Evolutionary conservation across 2,797 vertebrate genomes (phyloP), one percentile per base, ranked within the genome.

Genomic region (Xiphophorus birchmanni): DNA sequence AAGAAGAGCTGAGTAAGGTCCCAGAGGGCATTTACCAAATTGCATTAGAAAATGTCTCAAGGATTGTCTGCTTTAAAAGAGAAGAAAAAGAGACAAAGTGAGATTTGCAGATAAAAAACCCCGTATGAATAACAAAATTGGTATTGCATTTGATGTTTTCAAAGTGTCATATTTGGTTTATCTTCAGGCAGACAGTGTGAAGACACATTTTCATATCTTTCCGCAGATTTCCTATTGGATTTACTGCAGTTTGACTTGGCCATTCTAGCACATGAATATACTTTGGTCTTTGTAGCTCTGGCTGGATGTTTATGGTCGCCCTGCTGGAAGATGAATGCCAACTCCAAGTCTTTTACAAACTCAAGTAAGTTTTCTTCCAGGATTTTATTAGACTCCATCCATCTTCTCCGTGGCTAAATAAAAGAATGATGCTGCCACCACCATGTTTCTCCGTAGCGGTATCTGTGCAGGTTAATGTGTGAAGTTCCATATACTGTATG

Each of bases 11-110:
- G 73, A 83, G 82, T 81, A 73, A 72, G 60, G 67, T 80, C 86
- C 81, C 78, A 56, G 78, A 77, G 81, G 79, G 73, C 79, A 82
- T 83, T 82, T 75, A 80, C 77, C 73, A 85, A 85, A 87, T 81
- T 79, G 79, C 74, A 77, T 90, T 87, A 80, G 29, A 75, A 86
- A 82, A 90, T 77, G 73, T 88, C 82, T 83, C 13, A 2, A 26
- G 71, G 81, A 84, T 40, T 48, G 73, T 29, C 52, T 76, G 81
- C 76, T 73, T 82, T 50, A 17, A 89, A 81, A 80, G 4, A 18
- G 3, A 65, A 18, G 40, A 42, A 69, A 67, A 67, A 40, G 45
- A 44, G 63, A 80, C 74, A 65, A 29, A 76, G 71, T 15, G 73
- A 80, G 26, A 18, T 75, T 80, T 73, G 52, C 42, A 60, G 32